phyloP scores from a whole-genome alignment of 2,797 vertebrate genomes.

The Chelmon rostratus region DNA sequence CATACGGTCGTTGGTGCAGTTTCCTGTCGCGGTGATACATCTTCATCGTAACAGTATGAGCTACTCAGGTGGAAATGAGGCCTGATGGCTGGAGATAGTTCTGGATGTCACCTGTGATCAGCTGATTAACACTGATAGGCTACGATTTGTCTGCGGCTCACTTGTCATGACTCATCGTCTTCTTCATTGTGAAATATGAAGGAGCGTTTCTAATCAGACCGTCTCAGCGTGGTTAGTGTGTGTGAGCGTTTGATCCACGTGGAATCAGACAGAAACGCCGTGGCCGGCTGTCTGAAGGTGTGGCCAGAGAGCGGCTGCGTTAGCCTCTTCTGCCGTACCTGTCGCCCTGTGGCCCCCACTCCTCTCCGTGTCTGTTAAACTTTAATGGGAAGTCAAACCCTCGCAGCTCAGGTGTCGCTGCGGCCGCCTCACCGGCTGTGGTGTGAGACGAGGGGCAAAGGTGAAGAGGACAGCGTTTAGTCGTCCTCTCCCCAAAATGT shows the following conservation, averaged over 20 bases:
- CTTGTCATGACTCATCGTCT: neutral
- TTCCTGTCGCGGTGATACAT: neutral
- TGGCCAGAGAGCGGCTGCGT: neutral
- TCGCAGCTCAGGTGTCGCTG: slow-evolving; percentile 69
- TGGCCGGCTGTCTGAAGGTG: slow-evolving; percentile 34
- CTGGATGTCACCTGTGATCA: neutral
- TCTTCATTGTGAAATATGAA: neutral
- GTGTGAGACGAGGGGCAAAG: slow-evolving; percentile 57
- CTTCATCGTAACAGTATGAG: neutral
- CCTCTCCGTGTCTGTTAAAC: slow-evolving; percentile 68
- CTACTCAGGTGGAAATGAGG: neutral
- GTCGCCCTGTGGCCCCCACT: slow-evolving; percentile 15
- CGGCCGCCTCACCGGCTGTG: neutral
- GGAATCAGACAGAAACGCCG: neutral
- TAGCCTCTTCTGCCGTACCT: slow-evolving; percentile 1
- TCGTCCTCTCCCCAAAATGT: neutral
- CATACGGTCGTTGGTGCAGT: neutral
- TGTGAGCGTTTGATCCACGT: slow-evolving; percentile 7
- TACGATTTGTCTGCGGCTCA: neutral
- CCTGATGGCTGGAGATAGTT: too few relatives aligned
- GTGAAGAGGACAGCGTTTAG: slow-evolving; percentile 55
- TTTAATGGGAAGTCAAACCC: slow-evolving; percentile 80
- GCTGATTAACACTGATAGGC: neutral
- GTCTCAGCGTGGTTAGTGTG: neutral
- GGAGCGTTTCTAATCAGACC: neutral